Evolutionary conservation across 37 sponge, comb jelly and placozoan species (phyloP).

Genomic region (Agelas oroides): DNA sequence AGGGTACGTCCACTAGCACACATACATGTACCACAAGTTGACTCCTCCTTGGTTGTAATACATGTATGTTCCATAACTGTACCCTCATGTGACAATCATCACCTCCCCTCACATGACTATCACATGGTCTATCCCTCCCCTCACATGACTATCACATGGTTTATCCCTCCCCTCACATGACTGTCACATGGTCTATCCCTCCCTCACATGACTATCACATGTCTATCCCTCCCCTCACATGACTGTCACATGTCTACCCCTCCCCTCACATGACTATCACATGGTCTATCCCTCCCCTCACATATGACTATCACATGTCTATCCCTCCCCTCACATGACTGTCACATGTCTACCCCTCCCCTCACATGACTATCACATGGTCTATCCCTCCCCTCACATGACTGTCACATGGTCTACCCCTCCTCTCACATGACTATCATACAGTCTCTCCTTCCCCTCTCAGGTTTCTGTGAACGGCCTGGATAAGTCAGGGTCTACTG

Average conservation of each 20-base stretch:
- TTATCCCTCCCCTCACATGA: background rate
- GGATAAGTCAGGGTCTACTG: constrained; percentile 98
- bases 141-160: background rate
- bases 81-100: too few species aligned
- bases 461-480: constrained; percentile 95
- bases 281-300: background rate
- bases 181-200: background rate
- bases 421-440: background rate
- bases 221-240: too few species aligned
- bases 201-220: too few species aligned
- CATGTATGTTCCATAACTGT: too few species aligned
- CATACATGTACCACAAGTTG: too few species aligned
- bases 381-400: background rate
- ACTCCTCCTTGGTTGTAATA: too few species aligned
- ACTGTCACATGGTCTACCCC: background rate
- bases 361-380: too few species aligned
- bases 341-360: too few species aligned
- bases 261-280: background rate
- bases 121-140: background rate
- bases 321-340: too few species aligned
- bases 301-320: too few species aligned
- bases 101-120: too few species aligned
- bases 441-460: background rate
- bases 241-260: background rate
- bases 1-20: constrained; percentile 36